Evolutionary conservation across 2,113 vertebrate species (phyloP), one percentile per base, ranked within the genome.

Genomic region (Corythornis cristatus): DNA sequence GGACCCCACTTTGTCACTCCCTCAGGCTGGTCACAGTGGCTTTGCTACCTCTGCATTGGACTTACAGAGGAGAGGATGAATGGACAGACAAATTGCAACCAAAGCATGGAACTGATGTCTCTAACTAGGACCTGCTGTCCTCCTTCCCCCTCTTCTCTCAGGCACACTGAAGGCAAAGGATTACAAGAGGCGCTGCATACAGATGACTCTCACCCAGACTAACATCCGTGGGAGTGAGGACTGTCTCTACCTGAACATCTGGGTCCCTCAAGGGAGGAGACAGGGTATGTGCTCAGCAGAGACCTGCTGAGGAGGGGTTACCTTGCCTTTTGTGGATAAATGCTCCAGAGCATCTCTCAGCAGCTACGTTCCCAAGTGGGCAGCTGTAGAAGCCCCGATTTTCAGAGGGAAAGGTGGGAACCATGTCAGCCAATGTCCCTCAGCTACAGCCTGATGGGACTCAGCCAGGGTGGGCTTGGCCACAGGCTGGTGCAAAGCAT

Each of bases 211-310:
- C 2, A 21, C 97, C 4, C 98, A 98, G 96, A 97, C 54, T 2
- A 73, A 70, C 22, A 95, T 97, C 8, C 96, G 96, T 1, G 99
- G 99, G 13, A 93, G 62, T 0, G 98, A 99, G 80, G 99, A 99
- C 92, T 99, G 99, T 93, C 98, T 99, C 10, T 99, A 99, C 85
- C 98, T 99, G 29, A 99, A 99, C 96, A 98, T 99, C 93, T 99
- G 99, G 99, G 88, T 99, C 67, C 99, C 99, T 86, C 99, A 99
- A 43, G 96, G 90, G 31, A 83, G 11, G 37, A 93, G 25, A 90
- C 53, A 97, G 73, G 70, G 98, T 98, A 80, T 0, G 96, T 83
- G n/a, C 37, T 57, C 40, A 57, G 43, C 29, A 80, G 43, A 48
- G 51, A 56, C 25, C 17, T 23, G 60, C 13, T 17, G 22, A 75